Base-by-base conservation (phyloP, 1,140 invertebrate genomes). In the Dryas iulia region DNA sequence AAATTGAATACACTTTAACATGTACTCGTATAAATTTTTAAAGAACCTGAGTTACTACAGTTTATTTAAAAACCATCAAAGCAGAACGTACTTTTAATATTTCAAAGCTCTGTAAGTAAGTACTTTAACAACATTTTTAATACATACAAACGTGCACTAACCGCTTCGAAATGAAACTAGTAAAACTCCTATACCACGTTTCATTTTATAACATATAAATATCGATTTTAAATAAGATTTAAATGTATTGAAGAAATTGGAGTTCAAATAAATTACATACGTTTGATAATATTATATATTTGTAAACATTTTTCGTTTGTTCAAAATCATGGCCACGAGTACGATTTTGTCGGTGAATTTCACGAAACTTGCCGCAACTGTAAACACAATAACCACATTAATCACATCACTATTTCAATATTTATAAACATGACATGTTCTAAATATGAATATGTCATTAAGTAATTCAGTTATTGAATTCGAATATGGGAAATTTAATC, bases 301-400 rank as follows among this genome's bases (percentile, higher is more conserved):
- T 18, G 14, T 31, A 35, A 59, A 24, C 24, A 24, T 12, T 18
- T 60, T 57, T 31, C 8, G 18, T 31, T 8, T 24, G 52, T 14
- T 14, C 8, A 14, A 18, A 25, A 18, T 67, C 53, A 24, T 54
- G 25, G 11, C 33, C 52, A 30, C 28, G 56, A 18, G 6, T 69
- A 14, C 52, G 12, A 14, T 24, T 58, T n/a, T 14, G 21, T n/a
- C 14, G 57, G 28, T 62, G 52, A 28, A n/a, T n/a, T 10, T 25
- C 18, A 33, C 39, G 60, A 56, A 53, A 60, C 14, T 52, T 25
- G 28, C 60, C 39, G 52, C 70, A 72, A 63, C 70, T 72, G 33
- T 64, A 68, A 72, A 72, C 70, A 47, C 6, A 47, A 47, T 14
- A 8, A 18, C 18, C 6, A 18, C 39, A 69, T 54, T 53, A 52